Base-by-base conservation (phyloP, 2,888 invertebrate genomes). In the Standfussiana lucernea region DNA sequence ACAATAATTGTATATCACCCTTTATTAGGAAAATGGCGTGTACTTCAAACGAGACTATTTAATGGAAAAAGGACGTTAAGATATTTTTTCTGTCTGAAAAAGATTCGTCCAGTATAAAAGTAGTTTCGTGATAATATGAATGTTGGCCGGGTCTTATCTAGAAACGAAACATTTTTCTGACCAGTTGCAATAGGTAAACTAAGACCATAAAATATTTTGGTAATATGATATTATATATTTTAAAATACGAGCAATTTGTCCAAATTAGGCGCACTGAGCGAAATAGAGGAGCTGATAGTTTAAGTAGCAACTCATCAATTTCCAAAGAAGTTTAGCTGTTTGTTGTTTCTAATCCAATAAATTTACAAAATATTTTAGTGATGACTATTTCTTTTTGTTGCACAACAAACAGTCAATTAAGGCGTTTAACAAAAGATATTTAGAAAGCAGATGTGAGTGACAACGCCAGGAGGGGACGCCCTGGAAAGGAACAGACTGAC, bases 231-330 rank as follows among this genome's bases (percentile, higher is more conserved):
- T 61, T 61, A n/a, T n/a, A n/a, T n/a, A n/a, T n/a, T n/a, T n/a
- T n/a, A 42, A 42, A 28, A 24, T 13, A 47, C 32, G 47, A 79
- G 18, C 47, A 21, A 70, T 77, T 79, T 47, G 18, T 70, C 71
- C 35, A 47, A 47, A 79, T 77, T 70, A 69, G 32, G 70, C 37
- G n/a, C 35, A 71, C 21, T 18, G 10, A 61, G n/a, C 28, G 4
- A 28, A 71, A 47, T 32, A 47, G 8, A 47, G n/a, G 11, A 59
- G 28, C 18, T 40, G 8, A 61, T 24, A 21, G 47, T 24, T n/a
- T 40, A 61, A 47, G 28, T 59, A 75, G 42, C 11, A 21, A 53
- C n/a, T 50, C 45, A 56, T n/a, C 18, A 37, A 40, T 32, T 32
- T 24, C 7, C 10, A 37, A 28, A 50, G 28, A 45, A 15, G 32